A percentile compares a stretch with the other conserved stretches of the same genome.
Evolutionary conservation across 2,113 vertebrate genomes (phyloP).

Genomic region (Synodontis membranacea): DNA sequence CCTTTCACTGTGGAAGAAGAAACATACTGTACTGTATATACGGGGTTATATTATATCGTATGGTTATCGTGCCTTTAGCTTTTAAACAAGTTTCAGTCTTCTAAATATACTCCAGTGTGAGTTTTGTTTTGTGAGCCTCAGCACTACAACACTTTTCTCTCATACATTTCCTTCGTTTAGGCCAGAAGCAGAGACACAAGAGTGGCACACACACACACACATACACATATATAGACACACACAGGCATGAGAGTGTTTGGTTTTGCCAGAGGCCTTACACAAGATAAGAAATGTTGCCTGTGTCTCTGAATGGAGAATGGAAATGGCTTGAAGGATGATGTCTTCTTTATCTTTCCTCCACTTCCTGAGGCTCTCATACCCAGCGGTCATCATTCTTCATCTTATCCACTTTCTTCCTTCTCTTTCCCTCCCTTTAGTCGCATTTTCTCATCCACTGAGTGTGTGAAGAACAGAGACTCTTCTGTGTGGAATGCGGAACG

Average conservation of each 20-base stretch:
- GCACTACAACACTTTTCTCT: background rate
- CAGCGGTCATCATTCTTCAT: slow-evolving; percentile 14
- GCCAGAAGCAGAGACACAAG: slow-evolving; percentile 16
- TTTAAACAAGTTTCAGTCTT: background rate
- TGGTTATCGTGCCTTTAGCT: background rate
- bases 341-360: slow-evolving; percentile 28
- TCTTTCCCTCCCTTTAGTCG: background rate
- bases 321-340: slow-evolving; percentile 45
- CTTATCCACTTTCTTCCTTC: slow-evolving; percentile 29
- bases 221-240: background rate
- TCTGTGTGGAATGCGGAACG: background rate
- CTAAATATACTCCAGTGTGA: background rate
- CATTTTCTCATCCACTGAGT: background rate
- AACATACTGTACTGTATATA: background rate
- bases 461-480: background rate
- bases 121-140: background rate
- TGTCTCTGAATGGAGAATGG: slow-evolving; percentile 57
- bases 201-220: background rate
- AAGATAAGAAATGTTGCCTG: slow-evolving; percentile 44
- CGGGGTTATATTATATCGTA: background rate
- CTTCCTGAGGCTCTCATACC: slow-evolving; percentile 12
- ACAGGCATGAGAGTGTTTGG: slow-evolving; percentile 30
- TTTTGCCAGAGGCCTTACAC: slow-evolving; percentile 42
- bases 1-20: too few species aligned
- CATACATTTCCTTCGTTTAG: slow-evolving; percentile 21